Evolutionary conservation across 2,113 vertebrate species (phyloP).

Genomic region (Nothoprocta perdicaria): DNA sequence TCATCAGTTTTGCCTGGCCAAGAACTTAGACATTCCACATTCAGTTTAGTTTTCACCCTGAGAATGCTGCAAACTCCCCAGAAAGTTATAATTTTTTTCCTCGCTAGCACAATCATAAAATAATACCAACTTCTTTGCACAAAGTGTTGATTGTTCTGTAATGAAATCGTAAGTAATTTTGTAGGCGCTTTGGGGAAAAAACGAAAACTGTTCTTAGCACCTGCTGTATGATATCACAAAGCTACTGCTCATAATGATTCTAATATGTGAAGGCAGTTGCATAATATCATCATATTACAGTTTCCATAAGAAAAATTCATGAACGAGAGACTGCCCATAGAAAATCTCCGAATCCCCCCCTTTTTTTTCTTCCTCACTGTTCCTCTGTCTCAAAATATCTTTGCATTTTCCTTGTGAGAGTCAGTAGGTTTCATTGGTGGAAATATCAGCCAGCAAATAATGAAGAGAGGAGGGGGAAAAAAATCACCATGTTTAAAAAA

Average conservation of each 20-base stretch:
- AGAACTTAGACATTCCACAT: neutral
- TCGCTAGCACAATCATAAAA: slow-evolving; percentile 50
- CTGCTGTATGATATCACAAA: slow-evolving; percentile 73
- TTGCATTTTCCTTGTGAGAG: slow-evolving; percentile 50
- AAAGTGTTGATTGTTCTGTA: slow-evolving; percentile 69
- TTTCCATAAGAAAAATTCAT: slow-evolving; percentile 29
- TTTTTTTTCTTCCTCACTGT: slow-evolving; percentile 39
- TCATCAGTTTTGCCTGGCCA: neutral
- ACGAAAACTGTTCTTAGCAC: slow-evolving; percentile 70
- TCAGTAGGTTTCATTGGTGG: slow-evolving; percentile 20
- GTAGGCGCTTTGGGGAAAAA: slow-evolving; percentile 66
- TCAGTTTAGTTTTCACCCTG: slow-evolving; percentile 45
- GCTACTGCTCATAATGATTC: slow-evolving; percentile 56
- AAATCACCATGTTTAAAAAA: slow-evolving; percentile 33
- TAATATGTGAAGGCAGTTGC: slow-evolving; percentile 53
- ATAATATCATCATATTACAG: slow-evolving; percentile 65
- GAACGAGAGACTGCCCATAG: slow-evolving; percentile 42
- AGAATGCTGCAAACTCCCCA: slow-evolving; percentile 28
- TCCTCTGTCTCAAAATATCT: slow-evolving; percentile 54
- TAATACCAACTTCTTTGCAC: slow-evolving; percentile 56
- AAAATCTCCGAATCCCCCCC: slow-evolving; percentile 1
- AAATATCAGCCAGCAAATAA: slow-evolving; percentile 45
- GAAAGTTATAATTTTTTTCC: neutral
- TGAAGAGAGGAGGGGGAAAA: slow-evolving; percentile 20
- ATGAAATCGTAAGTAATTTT: slow-evolving; percentile 71